phyloP scores from a whole-genome alignment of 2,113 vertebrate genomes.

The Clarias batrachus region DNA sequence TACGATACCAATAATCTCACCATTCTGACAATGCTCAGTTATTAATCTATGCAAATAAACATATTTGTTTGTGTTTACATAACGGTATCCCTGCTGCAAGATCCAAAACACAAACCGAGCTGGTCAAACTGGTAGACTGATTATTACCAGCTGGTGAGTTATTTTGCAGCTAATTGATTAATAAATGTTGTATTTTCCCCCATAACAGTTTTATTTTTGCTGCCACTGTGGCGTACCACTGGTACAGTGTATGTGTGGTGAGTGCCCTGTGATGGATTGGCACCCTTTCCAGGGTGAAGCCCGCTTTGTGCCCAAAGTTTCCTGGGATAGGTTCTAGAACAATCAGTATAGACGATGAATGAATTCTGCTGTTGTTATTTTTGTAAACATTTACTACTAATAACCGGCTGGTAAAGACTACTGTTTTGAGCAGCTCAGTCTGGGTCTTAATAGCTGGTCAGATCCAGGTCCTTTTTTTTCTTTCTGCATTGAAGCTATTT shows the following conservation, averaged over 20 bases:
- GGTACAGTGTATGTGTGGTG: too few species aligned
- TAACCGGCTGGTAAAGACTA: not conserved
- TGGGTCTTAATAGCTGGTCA: not conserved
- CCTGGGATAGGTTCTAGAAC: too few species aligned
- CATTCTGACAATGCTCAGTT: not conserved
- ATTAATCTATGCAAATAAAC: not conserved
- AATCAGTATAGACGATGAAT: too few species aligned
- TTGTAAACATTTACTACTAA: not conserved
- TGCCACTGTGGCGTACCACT: too few species aligned
- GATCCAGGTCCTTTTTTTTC: not conserved
- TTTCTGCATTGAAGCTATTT: constrained; percentile 4
- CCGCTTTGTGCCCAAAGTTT: too few species aligned
- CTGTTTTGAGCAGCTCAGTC: not conserved
- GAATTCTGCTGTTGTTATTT: not conserved
- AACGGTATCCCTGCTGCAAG: constrained; percentile 13
- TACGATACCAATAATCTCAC: too few species aligned
- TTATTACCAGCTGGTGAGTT: constrained; percentile 15
- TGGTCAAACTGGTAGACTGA: constrained; percentile 21
- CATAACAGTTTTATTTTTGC: too few species aligned
- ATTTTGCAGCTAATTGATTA: constrained; percentile 8
- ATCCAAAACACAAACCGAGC: not conserved
- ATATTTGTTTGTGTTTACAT: constrained; percentile 23
- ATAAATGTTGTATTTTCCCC: not conserved
- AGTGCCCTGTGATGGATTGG: too few species aligned
- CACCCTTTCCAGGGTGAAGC: too few species aligned